phyloP scores from a whole-genome alignment of 2,888 invertebrate species.

The Polyommatus iphigenia region DNA sequence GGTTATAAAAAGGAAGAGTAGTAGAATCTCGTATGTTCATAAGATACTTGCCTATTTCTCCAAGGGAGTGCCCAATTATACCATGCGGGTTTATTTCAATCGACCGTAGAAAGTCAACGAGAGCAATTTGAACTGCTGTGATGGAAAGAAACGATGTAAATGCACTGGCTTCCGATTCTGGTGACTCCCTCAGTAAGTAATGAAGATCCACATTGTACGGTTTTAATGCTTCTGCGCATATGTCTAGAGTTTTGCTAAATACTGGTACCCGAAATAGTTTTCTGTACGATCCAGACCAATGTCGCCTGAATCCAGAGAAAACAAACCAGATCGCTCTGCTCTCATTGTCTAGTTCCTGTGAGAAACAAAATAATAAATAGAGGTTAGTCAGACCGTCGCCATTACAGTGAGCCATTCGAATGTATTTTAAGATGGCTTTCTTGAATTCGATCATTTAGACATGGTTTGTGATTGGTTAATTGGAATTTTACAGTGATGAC shows the following conservation, averaged over 20 bases:
- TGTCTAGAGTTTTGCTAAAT: background rate
- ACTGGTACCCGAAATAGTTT: conserved; percentile 14
- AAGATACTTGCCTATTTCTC: conserved; percentile 27
- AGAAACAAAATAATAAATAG: background rate
- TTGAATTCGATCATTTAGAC: too few relatives aligned
- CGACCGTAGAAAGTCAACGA: conserved; percentile 22
- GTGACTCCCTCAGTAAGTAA: conserved; percentile 9
- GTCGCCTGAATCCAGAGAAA: conserved; percentile 23
- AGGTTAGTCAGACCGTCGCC: too few relatives aligned
- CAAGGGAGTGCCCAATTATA: conserved; percentile 21
- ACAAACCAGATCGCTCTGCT: conserved; percentile 22
- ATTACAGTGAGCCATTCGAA: too few relatives aligned
- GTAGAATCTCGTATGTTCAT: too few relatives aligned
- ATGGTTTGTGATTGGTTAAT: too few relatives aligned
- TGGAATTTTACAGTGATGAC: too few relatives aligned
- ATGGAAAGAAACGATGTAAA: conserved; percentile 25
- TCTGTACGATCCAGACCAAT: conserved; percentile 22
- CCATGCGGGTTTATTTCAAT: conserved; percentile 18
- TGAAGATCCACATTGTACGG: conserved; percentile 12
- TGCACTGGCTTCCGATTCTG: background rate
- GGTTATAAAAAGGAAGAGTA: too few relatives aligned
- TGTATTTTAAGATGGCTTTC: too few relatives aligned
- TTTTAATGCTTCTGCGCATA: conserved; percentile 7
- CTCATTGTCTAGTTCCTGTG: background rate
- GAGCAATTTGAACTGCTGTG: conserved; percentile 18